Evolutionary conservation across 2,888 invertebrate genomes (phyloP).

Genomic region (Fabriciana adippe): DNA sequence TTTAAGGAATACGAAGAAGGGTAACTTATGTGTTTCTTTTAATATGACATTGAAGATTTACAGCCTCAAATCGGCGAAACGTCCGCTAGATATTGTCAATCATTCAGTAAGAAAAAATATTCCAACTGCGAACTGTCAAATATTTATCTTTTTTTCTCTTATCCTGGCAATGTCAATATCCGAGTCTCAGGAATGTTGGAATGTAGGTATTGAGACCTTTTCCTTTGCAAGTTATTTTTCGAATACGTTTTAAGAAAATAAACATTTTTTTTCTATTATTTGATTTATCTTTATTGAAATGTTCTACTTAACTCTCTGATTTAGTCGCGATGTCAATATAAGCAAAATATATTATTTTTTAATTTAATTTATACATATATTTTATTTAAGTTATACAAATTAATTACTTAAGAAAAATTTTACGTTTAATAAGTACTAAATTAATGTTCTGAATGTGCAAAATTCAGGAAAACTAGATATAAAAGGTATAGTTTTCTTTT

Average conservation of each 20-base stretch:
- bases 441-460: too few relatives aligned
- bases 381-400: too few relatives aligned
- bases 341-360: not conserved
- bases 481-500: too few relatives aligned
- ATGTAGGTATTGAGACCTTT: constrained; percentile 63
- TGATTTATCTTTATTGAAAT: constrained; percentile 26
- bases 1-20: constrained; percentile 26
- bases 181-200: constrained; percentile 53
- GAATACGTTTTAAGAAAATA: constrained; percentile 57
- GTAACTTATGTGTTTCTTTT: constrained; percentile 37
- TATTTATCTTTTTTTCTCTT: constrained; percentile 55
- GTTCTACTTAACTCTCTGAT: constrained; percentile 30
- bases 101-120: constrained; percentile 56
- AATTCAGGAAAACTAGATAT: too few relatives aligned
- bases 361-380: too few relatives aligned
- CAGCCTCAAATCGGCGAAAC: constrained; percentile 49
- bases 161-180: constrained; percentile 64
- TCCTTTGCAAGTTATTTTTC: constrained; percentile 55
- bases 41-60: constrained; percentile 39
- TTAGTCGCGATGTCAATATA: constrained; percentile 58
- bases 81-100: constrained; percentile 55
- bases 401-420: not conserved
- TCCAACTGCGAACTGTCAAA: constrained; percentile 64
- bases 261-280: constrained; percentile 45
- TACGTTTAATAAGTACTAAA: too few relatives aligned